A percentile compares a stretch with the other conserved stretches of the same genome.
phyloP scores from a whole-genome alignment of 2,113 vertebrate species.

The Cynopterus brachyotis region DNA sequence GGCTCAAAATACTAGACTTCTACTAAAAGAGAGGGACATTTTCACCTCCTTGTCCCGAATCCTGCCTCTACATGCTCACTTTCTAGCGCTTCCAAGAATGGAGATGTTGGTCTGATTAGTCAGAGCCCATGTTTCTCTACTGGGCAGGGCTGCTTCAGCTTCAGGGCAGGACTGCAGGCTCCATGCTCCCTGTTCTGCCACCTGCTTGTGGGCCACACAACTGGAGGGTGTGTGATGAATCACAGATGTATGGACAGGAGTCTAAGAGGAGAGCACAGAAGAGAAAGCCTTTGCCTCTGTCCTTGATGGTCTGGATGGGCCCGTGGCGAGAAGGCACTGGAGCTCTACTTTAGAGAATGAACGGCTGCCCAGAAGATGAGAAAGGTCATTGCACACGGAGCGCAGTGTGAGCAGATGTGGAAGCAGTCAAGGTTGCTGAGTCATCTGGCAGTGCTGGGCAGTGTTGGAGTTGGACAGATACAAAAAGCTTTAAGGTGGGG shows the following conservation, averaged over 20 bases:
- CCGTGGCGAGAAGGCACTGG: accelerated
- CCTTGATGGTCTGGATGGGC: neutral
- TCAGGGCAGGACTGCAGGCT: neutral
- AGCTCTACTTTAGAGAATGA: neutral
- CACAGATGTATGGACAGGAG: neutral
- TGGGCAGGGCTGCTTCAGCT: no score
- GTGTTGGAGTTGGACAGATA: accelerated
- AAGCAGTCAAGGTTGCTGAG: neutral
- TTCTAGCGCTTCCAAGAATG: no score
- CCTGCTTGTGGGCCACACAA: neutral
- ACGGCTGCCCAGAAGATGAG: neutral
- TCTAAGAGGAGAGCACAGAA: neutral
- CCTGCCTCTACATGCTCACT: neutral
- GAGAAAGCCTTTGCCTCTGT: neutral
- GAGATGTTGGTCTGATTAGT: neutral
- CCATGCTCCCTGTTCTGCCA: neutral
- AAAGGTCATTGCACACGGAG: accelerated
- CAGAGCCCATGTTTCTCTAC: neutral
- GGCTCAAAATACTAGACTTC: neutral
- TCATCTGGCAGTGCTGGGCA: neutral
- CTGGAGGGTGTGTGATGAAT: accelerated
- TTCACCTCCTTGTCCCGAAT: neutral
- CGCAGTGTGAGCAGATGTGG: accelerated
- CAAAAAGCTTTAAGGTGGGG: neutral
- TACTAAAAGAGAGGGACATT: neutral